phyloP scores from a whole-genome alignment of 37 sponge, comb jelly and placozoan genomes.

The Cliona cf. orientalis region DNA sequence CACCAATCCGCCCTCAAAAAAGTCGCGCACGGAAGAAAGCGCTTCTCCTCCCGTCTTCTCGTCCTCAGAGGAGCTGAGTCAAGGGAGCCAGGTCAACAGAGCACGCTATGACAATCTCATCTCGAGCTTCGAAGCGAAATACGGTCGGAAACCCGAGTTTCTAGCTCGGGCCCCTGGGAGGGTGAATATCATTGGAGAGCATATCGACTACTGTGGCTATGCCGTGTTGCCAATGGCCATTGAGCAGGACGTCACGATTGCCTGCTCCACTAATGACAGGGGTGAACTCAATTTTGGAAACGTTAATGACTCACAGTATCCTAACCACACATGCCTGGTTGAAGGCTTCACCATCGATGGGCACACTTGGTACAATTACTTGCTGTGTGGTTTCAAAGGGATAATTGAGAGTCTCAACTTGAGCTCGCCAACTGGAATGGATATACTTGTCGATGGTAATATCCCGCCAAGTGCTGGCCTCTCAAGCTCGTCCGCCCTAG shows the following conservation, averaged over 20 bases:
- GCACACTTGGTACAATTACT: constrained; percentile 80
- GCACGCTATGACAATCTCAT: constrained; percentile 54
- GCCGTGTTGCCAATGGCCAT: constrained; percentile 97
- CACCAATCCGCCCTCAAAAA: constrained; percentile 13
- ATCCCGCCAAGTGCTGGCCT: constrained; percentile 94
- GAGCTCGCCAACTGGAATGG: constrained; percentile 67
- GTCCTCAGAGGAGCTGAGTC: constrained; percentile 35
- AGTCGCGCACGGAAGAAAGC: not conserved
- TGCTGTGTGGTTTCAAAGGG: constrained; percentile 88
- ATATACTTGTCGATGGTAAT: constrained; percentile 84
- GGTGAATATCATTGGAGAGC: constrained; percentile 99
- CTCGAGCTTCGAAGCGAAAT: constrained; percentile 40
- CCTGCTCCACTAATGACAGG: constrained; percentile 18
- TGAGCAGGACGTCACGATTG: constrained; percentile 86
- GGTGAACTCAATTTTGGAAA: constrained; percentile 48
- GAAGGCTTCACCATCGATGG: constrained; percentile 23
- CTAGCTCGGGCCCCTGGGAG: constrained; percentile 94
- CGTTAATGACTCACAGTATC: constrained; percentile 29
- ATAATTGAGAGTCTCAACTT: constrained; percentile 43
- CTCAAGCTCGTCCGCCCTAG: constrained; percentile 98
- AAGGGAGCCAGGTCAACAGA: constrained; percentile 57
- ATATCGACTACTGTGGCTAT: constrained; percentile 98
- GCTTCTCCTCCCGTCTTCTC: constrained; percentile 45
- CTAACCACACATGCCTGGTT: constrained; percentile 28
- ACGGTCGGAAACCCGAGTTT: constrained; percentile 59